Evolutionary conservation across 2,113 vertebrate genomes (phyloP).

Genomic region (Gavia stellata): DNA sequence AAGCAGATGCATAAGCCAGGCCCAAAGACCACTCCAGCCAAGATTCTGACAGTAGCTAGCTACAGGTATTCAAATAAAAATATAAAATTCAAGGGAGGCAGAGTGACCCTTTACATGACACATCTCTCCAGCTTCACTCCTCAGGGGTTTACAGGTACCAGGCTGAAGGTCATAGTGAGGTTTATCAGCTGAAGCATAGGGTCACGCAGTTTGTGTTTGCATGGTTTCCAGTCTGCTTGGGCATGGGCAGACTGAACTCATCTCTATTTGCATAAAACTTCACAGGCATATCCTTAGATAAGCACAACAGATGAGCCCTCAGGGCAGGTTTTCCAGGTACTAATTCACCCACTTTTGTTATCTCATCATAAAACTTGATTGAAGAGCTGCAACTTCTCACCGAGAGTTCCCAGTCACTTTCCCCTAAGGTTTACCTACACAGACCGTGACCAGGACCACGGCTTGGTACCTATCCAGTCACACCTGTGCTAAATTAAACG

Average conservation of each 20-base stretch:
- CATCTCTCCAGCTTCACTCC: not conserved
- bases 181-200: not conserved
- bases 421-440: not conserved
- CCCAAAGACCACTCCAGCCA: not conserved
- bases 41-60: not conserved
- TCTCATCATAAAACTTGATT: not conserved
- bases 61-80: not conserved
- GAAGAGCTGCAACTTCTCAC: not conserved
- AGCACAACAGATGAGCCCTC: not conserved
- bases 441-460: not conserved
- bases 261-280: not conserved
- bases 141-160: not conserved
- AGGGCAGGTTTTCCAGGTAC: not conserved
- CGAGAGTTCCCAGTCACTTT: not conserved
- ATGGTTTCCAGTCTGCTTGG: not conserved
- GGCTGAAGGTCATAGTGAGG: not conserved
- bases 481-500: constrained; percentile 37
- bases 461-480: constrained; percentile 27
- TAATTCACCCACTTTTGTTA: not conserved
- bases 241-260: not conserved
- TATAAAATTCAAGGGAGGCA: not conserved
- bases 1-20: not conserved
- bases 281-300: not conserved
- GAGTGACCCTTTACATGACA: not conserved
- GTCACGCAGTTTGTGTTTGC: not conserved